Conservation (phyloP, 1,140 invertebrate species). For the Whitmania pigra region DNA sequence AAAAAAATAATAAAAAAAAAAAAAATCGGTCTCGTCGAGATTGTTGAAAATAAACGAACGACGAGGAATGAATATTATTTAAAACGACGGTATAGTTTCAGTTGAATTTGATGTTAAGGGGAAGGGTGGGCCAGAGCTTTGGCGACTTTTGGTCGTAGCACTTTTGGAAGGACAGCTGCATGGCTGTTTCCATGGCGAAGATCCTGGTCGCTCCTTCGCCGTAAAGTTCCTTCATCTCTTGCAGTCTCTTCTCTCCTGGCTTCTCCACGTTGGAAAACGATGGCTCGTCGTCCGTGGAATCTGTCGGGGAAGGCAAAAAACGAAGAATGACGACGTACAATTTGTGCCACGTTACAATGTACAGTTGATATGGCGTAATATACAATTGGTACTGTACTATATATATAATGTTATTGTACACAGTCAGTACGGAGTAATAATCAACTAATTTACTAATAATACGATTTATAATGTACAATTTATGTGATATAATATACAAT, state of each 20-base stretch:
- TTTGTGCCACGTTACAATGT: no score
- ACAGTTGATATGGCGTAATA: no score
- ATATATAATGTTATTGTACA: no score
- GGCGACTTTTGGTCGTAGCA: constrained; percentile 52
- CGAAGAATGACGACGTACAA: background rate
- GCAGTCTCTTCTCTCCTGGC: constrained; percentile 38
- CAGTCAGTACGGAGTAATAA: no score
- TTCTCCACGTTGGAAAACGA: constrained; percentile 27
- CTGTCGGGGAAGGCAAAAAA: background rate
- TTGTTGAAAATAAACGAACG: no score
- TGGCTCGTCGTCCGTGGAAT: constrained; percentile 31
- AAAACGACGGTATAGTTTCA: constrained; percentile 3
- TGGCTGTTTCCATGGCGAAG: constrained; percentile 58
- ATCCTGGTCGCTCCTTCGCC: constrained; percentile 50
- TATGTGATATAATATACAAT: no score
- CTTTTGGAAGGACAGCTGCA: constrained; percentile 54
- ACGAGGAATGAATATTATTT: background rate
- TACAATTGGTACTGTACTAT: no score
- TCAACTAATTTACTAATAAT: no score
- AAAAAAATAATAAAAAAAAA: no score
- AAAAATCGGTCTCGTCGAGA: no score
- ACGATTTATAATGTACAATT: no score
- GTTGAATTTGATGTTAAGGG: constrained; percentile 47
- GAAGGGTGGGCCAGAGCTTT: constrained; percentile 60
- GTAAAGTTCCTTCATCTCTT: constrained; percentile 38